Evolutionary conservation across 2,888 invertebrate species (phyloP), one percentile per base, ranked within the genome.

Genomic region (Meandrusa payeni): DNA sequence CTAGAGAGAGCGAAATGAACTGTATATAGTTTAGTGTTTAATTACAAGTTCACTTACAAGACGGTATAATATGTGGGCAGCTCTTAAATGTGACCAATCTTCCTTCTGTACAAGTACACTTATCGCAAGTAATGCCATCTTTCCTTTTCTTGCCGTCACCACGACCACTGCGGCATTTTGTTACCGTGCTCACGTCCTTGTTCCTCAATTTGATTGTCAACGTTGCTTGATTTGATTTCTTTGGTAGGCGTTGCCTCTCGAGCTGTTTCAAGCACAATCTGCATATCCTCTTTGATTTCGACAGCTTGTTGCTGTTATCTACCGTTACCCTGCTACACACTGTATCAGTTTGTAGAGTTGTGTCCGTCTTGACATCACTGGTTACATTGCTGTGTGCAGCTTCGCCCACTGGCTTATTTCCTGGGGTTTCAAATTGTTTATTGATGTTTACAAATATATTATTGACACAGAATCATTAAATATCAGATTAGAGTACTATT

Each of bases 21-120:
- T n/a, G n/a, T n/a, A n/a, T n/a, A n/a, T n/a, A n/a, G n/a, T n/a
- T n/a, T n/a, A n/a, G n/a, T n/a, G n/a, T n/a, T n/a, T 26, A 5
- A 27, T 17, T 2, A 22, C 9, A 19, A 17, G n/a, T 17, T 31
- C 24, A 46, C 43, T 58, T 48, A 77, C 76, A 59, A 22, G 52
- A 20, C 0, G 77, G 76, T 50, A 78, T 76, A 29, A 79, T 57
- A 39, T 72, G 67, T 0, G 71, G 56, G 7, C 51, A 54, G 43
- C 73, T 78, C 34, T 45, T 64, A 46, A 80, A 78, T 6, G 61
- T 63, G 5, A 79, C 79, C 7, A 61, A 42, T 40, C 57, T 68
- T 2, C 54, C 63, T 28, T 68, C 64, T 0, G 61, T 55, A 1
- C 47, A 42, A 0, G 66, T 41, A 0, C 57, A 57, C 23, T 32